A percentile compares a stretch with the other conserved stretches of the same genome.
phyloP scores from a whole-genome alignment of 2,113 vertebrate genomes.

The Chrysochloris asiatica region DNA sequence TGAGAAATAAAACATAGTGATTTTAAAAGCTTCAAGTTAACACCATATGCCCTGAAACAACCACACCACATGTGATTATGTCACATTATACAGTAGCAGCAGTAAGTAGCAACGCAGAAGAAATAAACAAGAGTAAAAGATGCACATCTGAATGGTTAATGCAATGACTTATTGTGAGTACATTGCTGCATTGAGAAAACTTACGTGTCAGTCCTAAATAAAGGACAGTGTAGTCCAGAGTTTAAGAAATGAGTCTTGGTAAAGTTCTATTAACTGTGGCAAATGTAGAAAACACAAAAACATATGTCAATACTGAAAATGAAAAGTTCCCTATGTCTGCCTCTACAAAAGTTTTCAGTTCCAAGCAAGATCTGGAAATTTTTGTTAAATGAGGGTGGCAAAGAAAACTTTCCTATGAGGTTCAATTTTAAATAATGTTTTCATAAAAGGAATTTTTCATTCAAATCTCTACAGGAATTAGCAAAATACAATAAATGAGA shows the following conservation, averaged over 20 bases:
- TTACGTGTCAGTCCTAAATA: neutral
- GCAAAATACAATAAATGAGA: neutral
- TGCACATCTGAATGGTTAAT: neutral
- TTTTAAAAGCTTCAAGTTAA: neutral
- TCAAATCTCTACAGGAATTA: neutral
- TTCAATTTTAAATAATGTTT: slow-evolving; percentile 9
- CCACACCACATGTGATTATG: neutral
- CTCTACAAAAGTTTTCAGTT: neutral
- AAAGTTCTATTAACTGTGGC: neutral
- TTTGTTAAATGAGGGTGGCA: neutral
- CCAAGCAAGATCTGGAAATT: neutral
- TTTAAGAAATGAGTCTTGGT: slow-evolving; percentile 17
- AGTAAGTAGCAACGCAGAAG: neutral
- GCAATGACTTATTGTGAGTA: neutral
- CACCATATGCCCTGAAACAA: neutral
- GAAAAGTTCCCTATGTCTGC: neutral
- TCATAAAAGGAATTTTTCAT: neutral
- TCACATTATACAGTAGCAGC: neutral
- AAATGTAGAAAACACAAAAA: slow-evolving; percentile 3
- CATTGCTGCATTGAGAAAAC: neutral
- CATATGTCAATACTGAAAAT: neutral
- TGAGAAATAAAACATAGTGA: no score
- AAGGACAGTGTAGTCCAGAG: neutral
- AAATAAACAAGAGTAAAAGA: slow-evolving; percentile 23
- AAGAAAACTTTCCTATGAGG: neutral